These are phyloP conservation scores for Lasioglossum zephyrum DNA, from an alignment of 2,888 invertebrate genomes.

Conservation along the genomic window DNA sequence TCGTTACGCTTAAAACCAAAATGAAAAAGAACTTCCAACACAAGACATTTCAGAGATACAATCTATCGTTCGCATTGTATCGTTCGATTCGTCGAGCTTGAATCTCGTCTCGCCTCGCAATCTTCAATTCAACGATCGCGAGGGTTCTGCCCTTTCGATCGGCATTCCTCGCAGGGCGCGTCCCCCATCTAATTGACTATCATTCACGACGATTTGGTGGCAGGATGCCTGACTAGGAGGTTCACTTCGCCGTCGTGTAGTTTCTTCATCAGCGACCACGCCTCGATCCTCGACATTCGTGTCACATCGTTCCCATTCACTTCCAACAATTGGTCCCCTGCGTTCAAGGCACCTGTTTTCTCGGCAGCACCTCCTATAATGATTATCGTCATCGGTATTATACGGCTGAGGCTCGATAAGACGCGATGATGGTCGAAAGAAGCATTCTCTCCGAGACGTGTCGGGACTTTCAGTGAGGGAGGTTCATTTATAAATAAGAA, in stretches of 20 bases:
- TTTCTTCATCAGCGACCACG: conserved; percentile 96
- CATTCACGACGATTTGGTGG: conserved; percentile 82
- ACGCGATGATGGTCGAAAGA: neutral
- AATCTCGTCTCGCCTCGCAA: neutral
- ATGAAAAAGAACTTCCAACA: conserved; percentile 3
- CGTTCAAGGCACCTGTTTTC: conserved; percentile 92
- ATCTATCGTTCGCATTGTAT: conserved; percentile 7
- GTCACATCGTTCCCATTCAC: conserved; percentile 93
- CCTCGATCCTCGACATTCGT: conserved; percentile 95
- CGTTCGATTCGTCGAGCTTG: neutral
- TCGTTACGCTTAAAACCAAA: conserved; percentile 13
- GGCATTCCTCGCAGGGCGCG: neutral
- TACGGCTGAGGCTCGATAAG: neutral
- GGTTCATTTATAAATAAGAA: neutral
- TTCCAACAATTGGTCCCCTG: conserved; percentile 94
- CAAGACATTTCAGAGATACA: neutral
- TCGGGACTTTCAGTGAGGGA: neutral
- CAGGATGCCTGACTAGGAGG: conserved; percentile 86
- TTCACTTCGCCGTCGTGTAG: conserved; percentile 93
- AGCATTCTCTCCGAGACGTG: neutral
- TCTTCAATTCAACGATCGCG: neutral
- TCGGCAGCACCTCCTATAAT: conserved; percentile 93
- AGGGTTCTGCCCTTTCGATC: conserved; percentile 9
- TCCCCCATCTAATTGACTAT: conserved; percentile 69
- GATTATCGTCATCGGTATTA: neutral